Conservation (phyloP, 2,113 vertebrate species). For the Ptyas mucosa region DNA sequence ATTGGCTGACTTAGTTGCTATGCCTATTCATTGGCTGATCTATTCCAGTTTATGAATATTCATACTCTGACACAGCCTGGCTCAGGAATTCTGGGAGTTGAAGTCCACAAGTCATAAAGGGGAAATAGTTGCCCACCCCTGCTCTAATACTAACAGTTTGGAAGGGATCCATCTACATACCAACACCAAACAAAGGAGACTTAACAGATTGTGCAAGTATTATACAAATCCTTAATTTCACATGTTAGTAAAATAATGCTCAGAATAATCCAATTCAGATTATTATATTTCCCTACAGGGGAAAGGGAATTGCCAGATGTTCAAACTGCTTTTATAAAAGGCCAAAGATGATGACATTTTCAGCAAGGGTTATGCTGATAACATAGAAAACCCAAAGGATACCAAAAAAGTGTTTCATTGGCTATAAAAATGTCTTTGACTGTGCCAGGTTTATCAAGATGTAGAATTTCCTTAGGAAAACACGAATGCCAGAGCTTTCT, state of each 20-base stretch:
- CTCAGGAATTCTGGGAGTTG: no score
- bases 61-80: no score
- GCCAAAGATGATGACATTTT: background rate
- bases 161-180: background rate
- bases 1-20: no score
- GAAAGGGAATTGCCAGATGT: background rate
- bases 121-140: no score
- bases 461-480: background rate
- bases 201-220: background rate
- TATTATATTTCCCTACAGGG: background rate
- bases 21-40: no score
- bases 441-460: background rate
- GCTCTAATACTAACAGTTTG: background rate
- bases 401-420: background rate
- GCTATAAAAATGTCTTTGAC: background rate
- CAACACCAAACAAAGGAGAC: background rate
- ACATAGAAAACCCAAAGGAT: background rate
- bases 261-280: background rate
- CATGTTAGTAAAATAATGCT: background rate
- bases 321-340: background rate
- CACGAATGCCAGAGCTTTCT: background rate
- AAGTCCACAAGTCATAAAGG: no score
- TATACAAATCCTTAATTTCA: background rate
- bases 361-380: background rate
- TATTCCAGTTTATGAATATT: no score